Conservation (phyloP, 2,797 vertebrate genomes). For the Aphelocoma californica region DNA sequence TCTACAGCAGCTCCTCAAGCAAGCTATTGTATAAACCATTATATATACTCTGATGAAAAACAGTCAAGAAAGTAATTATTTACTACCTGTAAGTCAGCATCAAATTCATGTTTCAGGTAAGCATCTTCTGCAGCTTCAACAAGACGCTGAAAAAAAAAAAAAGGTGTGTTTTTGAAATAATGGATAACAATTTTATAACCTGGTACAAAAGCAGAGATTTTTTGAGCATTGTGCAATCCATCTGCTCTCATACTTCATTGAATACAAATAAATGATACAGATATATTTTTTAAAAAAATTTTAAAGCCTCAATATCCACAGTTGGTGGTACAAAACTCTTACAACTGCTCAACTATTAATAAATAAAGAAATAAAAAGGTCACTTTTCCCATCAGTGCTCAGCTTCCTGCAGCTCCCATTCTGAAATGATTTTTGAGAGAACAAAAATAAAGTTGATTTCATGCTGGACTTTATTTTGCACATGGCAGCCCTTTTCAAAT, state of each 20-base stretch:
- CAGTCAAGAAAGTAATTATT: not conserved
- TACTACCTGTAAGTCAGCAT: slow-evolving; percentile 93
- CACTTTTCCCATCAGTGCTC: not conserved
- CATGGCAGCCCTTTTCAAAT: not conserved
- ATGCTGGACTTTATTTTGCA: not conserved
- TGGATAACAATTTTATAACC: not conserved
- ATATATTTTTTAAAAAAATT: not conserved
- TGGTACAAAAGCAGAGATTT: not conserved
- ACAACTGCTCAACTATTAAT: not conserved
- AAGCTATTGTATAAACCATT: not conserved
- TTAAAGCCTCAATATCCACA: not conserved
- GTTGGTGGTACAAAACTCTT: not conserved
- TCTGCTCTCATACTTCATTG: not conserved
- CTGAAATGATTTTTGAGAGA: not conserved
- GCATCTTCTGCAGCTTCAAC: slow-evolving; percentile 97
- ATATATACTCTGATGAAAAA: not conserved
- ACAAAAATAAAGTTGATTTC: not conserved
- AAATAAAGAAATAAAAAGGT: not conserved
- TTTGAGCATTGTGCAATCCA: not conserved
- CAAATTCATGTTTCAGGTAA: slow-evolving; percentile 93
- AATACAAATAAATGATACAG: not conserved
- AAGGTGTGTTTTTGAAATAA: not conserved
- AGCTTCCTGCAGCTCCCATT: not conserved
- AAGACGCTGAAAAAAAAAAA: slow-evolving; percentile 80
- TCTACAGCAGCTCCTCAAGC: not conserved